Base-by-base conservation (phyloP, 2,797 vertebrate species). In the Paedocypris micromegethes region DNA sequence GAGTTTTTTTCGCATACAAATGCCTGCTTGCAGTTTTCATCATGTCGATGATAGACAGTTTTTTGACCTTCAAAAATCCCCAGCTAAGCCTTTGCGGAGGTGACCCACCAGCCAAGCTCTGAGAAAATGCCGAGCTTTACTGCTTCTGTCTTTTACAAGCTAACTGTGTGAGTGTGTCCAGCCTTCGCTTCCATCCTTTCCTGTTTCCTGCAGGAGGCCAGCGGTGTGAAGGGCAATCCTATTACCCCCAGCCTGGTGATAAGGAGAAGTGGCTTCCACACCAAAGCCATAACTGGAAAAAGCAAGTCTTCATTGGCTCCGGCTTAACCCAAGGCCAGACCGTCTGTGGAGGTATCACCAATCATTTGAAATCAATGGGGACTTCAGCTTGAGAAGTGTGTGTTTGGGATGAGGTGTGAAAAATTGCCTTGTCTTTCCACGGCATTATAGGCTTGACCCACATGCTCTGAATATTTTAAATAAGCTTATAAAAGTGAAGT, bases 141-240 rank as follows among this genome's bases (percentile, higher is more conserved):
- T 41, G 8, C 46, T 50, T 4, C 41, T 38, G 46, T 70, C 53
- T 70, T 59, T 70, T 46, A 52, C 68, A 2, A 41, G 37, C 58
- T 53, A 56, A 54, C 47, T 5, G 23, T 65, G 47, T 46, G 40
- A 58, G 41, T 41, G 48, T 50, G 53, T 5, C 4, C 52, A 50
- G 37, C 63, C 57, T 51, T 3, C 5, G 41, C 55, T 45, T 58
- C 66, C 44, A 45, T 57, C 75, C 68, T 78, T 73, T 70, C 68
- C 72, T 75, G 75, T 80, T 79, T 40, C 45, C 78, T 67, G 70
- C 60, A 76, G 73, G 78, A 80, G 79, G 82, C 79, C 84, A 85
- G 86, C 82, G 80, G 77, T 81, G 75, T 76, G 82, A 81, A 80
- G 70, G 83, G 77, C 86, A 88, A 89, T 89, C 88, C 86, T 87